phyloP scores from a whole-genome alignment of 2,113 vertebrate species.

The Podarcis muralis region DNA sequence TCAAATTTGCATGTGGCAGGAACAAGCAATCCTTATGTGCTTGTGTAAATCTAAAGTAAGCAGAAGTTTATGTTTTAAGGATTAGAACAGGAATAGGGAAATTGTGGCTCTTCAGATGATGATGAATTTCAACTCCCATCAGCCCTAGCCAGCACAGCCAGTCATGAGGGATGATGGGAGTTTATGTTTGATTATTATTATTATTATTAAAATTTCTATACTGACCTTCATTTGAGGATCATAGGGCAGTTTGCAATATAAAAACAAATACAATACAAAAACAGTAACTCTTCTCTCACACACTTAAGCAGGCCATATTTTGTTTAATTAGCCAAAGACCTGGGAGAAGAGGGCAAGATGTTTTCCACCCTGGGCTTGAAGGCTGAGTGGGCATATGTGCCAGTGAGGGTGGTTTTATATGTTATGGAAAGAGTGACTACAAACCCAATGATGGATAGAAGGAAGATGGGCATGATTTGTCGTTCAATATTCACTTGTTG shows the following conservation, averaged over 20 bases:
- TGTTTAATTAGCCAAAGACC: too few relatives aligned
- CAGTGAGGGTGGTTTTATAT: neutral
- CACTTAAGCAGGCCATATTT: too few relatives aligned
- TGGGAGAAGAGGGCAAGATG: too few relatives aligned
- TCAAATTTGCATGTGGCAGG: neutral
- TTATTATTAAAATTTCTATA: too few relatives aligned
- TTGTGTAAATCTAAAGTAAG: neutral
- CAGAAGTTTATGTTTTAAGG: neutral
- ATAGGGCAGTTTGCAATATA: too few relatives aligned
- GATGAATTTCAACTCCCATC: too few relatives aligned
- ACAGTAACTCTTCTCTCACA: too few relatives aligned
- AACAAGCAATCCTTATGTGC: neutral
- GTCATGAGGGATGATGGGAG: neutral
- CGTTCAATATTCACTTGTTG: neutral
- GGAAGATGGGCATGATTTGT: neutral
- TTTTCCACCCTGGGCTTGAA: too few relatives aligned
- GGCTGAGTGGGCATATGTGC: neutral
- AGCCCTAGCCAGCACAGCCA: neutral
- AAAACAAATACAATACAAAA: too few relatives aligned
- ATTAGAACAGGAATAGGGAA: neutral
- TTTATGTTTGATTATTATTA: too few relatives aligned
- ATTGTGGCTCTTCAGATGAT: too few relatives aligned
- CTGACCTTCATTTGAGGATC: too few relatives aligned
- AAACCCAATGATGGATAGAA: neutral
- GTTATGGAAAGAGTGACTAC: neutral